These are phyloP conservation scores for Sericinus montela DNA, from an alignment of 2,888 invertebrate genomes.

Conservation along the genomic window DNA sequence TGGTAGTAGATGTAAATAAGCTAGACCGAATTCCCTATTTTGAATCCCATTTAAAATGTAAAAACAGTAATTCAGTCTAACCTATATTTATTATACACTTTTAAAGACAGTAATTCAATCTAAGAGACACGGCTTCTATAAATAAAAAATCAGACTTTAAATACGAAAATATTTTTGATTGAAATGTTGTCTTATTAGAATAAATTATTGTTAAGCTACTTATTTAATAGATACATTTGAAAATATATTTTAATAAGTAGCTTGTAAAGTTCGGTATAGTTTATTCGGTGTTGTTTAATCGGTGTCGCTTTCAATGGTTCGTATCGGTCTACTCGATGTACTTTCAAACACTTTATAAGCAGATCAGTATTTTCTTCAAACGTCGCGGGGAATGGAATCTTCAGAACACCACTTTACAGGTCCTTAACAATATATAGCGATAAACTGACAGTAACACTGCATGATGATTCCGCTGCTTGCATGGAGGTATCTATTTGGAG, in stretches of 20 bases:
- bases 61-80: background rate
- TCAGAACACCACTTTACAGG: slow-evolving; percentile 42
- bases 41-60: background rate
- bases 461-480: slow-evolving; percentile 68
- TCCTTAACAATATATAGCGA: slow-evolving; percentile 24
- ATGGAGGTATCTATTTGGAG: slow-evolving; percentile 61
- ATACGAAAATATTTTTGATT: too few species aligned
- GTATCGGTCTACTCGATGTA: slow-evolving; percentile 68
- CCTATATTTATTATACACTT: too few species aligned
- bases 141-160: too few species aligned
- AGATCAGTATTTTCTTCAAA: slow-evolving; percentile 50
- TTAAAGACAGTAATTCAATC: background rate
- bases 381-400: slow-evolving; percentile 35
- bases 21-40: slow-evolving; percentile 43
- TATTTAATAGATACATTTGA: background rate
- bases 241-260: background rate
- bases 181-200: background rate
- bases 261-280: slow-evolving; percentile 52
- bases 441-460: slow-evolving; percentile 59
- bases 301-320: slow-evolving; percentile 77
- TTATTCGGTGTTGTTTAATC: slow-evolving; percentile 74
- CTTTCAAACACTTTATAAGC: slow-evolving; percentile 49
- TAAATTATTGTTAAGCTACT: too few species aligned
- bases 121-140: too few species aligned
- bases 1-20: slow-evolving; percentile 49